phyloP scores from a whole-genome alignment of 2,797 vertebrate genomes.

The Lepilemur septentrionalis region DNA sequence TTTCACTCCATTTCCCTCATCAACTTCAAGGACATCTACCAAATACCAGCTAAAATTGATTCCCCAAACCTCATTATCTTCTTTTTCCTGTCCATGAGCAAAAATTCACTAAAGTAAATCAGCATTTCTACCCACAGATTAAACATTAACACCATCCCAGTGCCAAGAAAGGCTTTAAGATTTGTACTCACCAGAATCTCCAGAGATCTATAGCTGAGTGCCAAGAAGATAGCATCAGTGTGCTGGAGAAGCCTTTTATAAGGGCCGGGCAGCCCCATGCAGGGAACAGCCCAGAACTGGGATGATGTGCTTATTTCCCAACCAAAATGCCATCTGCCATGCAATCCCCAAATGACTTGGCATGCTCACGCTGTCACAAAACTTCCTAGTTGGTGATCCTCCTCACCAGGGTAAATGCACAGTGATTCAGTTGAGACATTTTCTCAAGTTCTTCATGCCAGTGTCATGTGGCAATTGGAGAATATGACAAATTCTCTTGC shows the following conservation, averaged over 20 bases:
- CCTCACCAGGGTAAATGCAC: background rate
- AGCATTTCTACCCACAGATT: background rate
- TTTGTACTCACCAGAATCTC: slow-evolving; percentile 11
- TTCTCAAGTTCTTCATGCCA: background rate
- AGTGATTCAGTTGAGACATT: background rate
- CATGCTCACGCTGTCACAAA: background rate
- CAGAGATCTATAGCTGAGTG: background rate
- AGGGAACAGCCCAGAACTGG: background rate
- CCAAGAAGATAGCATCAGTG: background rate
- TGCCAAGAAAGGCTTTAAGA: background rate
- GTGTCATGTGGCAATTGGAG: background rate
- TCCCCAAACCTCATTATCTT: background rate
- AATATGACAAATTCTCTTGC: background rate
- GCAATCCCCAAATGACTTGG: background rate
- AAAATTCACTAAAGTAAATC: background rate
- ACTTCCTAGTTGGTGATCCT: background rate
- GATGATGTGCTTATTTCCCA: slow-evolving; percentile 9
- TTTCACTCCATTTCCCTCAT: background rate
- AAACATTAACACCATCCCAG: background rate
- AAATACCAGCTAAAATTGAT: background rate
- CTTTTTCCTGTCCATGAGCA: background rate
- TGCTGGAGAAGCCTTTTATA: background rate
- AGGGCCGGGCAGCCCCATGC: background rate
- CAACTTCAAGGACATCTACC: background rate
- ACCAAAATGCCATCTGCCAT: background rate